Base-by-base conservation (phyloP, 2,113 vertebrate species). In the Dendropsophus ebraccatus region DNA sequence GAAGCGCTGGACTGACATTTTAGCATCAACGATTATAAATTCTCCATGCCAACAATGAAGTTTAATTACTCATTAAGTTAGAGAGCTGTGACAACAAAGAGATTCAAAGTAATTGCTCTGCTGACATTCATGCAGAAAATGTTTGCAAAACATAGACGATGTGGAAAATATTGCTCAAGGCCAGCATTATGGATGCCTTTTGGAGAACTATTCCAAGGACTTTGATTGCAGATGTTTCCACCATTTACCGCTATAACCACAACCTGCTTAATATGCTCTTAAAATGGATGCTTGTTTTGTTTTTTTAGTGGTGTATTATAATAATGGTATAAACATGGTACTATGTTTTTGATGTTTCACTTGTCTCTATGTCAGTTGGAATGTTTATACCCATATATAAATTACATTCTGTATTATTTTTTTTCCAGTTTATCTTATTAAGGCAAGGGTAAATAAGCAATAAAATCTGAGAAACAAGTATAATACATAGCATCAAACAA, bases 91-190 rank as follows among this genome's bases (percentile, higher is more conserved):
- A 82, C 80, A 70, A 82, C 80, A 82, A 62, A 81, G 80, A 82
- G 62, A 82, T 82, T 69, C 47, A 30, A 47, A 82, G 62, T 82
- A 82, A 82, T 82, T 82, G 80, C 80, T 70, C 47, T 8, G 80
- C 80, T 67, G 80, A 82, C 62, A 82, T 82, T 82, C 80, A 82
- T 82, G 80, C 80, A 82, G 80, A 82, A 82, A 82, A 82, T 82
- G 62, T 82, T 82, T 82, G 69, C 62, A 82, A 82, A 82, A 82
- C 62, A 82, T 82, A 70, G 80, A 25, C 28, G 62, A 65, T 50
- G 80, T 81, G 80, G 80, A 82, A 82, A 82, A 82, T 82, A 69
- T 82, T 82, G 60, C 62, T 70, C 41, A 70, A 12, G 62, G 62
- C 56, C 49, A n/a, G 60, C 41, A 49, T 82, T 82, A 70, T 70